These are phyloP conservation scores for Heliothis virescens DNA, from an alignment of 1,140 invertebrate species.

Conservation along the genomic window DNA sequence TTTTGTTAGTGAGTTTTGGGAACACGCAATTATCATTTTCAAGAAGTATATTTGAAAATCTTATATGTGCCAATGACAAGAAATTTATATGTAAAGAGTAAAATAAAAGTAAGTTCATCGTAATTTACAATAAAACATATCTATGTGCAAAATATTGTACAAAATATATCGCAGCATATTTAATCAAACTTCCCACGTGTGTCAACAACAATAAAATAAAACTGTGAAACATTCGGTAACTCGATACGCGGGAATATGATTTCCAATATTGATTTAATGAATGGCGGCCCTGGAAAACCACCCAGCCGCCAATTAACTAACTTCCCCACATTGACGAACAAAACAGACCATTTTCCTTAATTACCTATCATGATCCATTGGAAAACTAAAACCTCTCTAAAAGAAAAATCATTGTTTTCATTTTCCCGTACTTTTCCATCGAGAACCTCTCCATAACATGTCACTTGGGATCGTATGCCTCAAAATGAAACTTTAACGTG, in stretches of 20 bases:
- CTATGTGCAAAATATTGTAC: too few relatives aligned
- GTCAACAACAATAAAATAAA: not conserved
- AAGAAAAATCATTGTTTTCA: constrained; percentile 37
- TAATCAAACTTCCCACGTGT: not conserved
- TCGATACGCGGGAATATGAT: constrained; percentile 17
- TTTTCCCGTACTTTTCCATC: constrained; percentile 35
- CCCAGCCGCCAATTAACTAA: constrained; percentile 26
- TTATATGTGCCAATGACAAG: too few relatives aligned
- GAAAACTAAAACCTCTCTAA: constrained; percentile 7
- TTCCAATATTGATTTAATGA: constrained; percentile 27
- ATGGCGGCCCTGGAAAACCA: not conserved
- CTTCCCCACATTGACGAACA: not conserved
- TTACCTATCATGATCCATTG: constrained; percentile 12
- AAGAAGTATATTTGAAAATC: too few relatives aligned
- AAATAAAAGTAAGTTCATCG: too few relatives aligned
- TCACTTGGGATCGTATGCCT: not conserved
- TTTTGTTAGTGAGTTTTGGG: not conserved
- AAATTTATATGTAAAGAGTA: too few relatives aligned
- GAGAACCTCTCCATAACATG: constrained; percentile 6
- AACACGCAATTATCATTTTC: not conserved
- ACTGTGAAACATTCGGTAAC: not conserved
- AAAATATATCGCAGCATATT: not conserved
- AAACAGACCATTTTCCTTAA: not conserved
- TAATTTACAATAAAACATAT: too few relatives aligned
- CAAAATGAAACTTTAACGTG: not conserved